Base-by-base conservation (phyloP, 2,888 invertebrate genomes). In the Iselma pallidipennis region DNA sequence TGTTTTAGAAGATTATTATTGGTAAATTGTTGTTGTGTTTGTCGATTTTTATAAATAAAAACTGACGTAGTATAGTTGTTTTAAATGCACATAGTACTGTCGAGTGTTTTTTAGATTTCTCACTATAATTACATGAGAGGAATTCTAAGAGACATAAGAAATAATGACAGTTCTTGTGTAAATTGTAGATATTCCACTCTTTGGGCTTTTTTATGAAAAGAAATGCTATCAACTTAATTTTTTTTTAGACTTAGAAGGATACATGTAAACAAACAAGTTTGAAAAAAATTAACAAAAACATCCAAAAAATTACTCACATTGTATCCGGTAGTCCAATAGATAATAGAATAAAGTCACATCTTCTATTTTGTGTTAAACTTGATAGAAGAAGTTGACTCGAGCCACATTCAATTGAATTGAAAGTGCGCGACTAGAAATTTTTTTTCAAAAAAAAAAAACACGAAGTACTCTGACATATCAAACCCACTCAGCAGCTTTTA, bases 371-470 rank as follows among this genome's bases (percentile, higher is more conserved):
- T 31, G 10, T 54, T 9, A 28, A 29, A 58, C 49, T 33, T 42
- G 25, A 33, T 26, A 52, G 6, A 4, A 2, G n/a, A 0, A 52
- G 19, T 21, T 54, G 45, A 59, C 29, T 50, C 25, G 51, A 59
- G 54, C 50, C 51, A 37, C 37, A 51, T 37, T 59, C 55, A 50
- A 37, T 49, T 31, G 14, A 49, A 28, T 12, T 37, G 23, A 53
- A 57, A 56, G 33, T 55, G 29, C 52, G 49, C 57, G 50, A 57
- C 29, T 57, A 54, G 53, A 60, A 55, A 60, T 12, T n/a, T n/a
- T n/a, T n/a, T n/a, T n/a, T n/a, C 23, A 59, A 59, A 59, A 42
- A 50, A 23, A 45, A 23, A 23, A 21, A 45, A 45, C 21, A 45
- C 9, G 21, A 4, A 23, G 45, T 45, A 45, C 23, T 54, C 28